phyloP scores from a whole-genome alignment of 64 coral and sea anemone species.

The Pachyseris speciosa region DNA sequence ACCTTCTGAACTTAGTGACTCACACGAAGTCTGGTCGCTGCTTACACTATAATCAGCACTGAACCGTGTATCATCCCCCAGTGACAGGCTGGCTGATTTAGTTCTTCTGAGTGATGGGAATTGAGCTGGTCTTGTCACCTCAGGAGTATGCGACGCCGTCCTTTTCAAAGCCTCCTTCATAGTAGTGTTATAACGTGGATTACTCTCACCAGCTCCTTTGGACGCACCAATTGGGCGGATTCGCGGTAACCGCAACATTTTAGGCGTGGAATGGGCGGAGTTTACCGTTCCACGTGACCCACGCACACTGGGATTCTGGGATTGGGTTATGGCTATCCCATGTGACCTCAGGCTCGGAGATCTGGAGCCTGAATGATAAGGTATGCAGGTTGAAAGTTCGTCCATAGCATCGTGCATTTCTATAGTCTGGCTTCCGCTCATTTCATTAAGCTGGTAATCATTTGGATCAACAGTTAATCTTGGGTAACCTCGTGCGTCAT shows the following conservation, averaged over 20 bases:
- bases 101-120: conserved; percentile 58
- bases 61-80: conserved; percentile 76
- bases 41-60: conserved; percentile 68
- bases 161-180: conserved; percentile 71
- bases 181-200: neutral
- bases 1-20: conserved; percentile 78
- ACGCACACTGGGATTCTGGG: conserved; percentile 39
- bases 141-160: conserved; percentile 82
- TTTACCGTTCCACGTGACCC: conserved; percentile 51
- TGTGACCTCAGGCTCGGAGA: conserved; percentile 72
- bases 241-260: conserved; percentile 56
- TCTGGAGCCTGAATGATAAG: conserved; percentile 39
- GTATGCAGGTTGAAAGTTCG: conserved; percentile 11
- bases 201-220: conserved; percentile 2
- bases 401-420: conserved; percentile 33
- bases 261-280: conserved; percentile 80
- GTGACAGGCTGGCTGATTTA: conserved; percentile 70
- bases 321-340: conserved; percentile 29
- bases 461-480: conserved; percentile 28
- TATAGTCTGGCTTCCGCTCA: conserved; percentile 67
- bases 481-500: neutral
- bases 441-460: conserved; percentile 47
- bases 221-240: conserved; percentile 18
- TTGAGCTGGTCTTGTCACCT: conserved; percentile 36
- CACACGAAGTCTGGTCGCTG: conserved; percentile 75